Percentiles rank a stretch among this genome's conserved stretches.
Conservation (phyloP, 1,140 invertebrate genomes). For the Marisa cornuarietis region DNA sequence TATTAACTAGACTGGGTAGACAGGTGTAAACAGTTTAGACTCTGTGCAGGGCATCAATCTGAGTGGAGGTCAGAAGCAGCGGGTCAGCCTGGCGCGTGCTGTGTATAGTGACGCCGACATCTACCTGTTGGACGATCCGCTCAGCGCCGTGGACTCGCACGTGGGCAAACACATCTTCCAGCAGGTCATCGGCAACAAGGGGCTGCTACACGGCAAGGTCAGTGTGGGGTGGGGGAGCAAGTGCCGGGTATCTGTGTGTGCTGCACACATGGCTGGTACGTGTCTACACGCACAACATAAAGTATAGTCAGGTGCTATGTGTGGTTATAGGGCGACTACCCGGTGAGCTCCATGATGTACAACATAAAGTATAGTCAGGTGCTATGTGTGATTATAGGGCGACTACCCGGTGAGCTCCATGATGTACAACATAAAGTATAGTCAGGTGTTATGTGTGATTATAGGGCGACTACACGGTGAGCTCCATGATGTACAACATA, state of each 20-base stretch:
- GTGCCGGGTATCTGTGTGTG: neutral
- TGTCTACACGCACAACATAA: too few relatives aligned
- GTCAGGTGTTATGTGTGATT: too few relatives aligned
- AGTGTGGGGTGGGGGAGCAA: too few relatives aligned
- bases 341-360: neutral
- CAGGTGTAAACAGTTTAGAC: too few relatives aligned
- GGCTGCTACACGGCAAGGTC: constrained; percentile 8
- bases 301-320: too few relatives aligned
- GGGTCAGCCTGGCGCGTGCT: constrained; percentile 20
- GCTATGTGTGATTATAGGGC: too few relatives aligned
- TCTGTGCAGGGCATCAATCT: constrained; percentile 45
- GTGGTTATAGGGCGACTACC: too few relatives aligned
- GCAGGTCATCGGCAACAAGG: constrained; percentile 53
- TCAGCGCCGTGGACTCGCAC: constrained; percentile 30
- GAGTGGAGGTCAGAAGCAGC: constrained; percentile 23
- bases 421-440: neutral
- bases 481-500: neutral
- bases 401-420: too few relatives aligned
- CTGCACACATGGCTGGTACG: too few relatives aligned
- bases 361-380: neutral
- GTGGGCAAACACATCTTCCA: constrained; percentile 56
- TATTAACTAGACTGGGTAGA: too few relatives aligned
- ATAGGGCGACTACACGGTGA: too few relatives aligned
- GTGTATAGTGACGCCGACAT: constrained; percentile 66
- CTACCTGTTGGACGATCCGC: constrained; percentile 76